These are phyloP conservation scores for Lasiurus borealis DNA, from an alignment of 2,113 vertebrate genomes.

Conservation along the genomic window DNA sequence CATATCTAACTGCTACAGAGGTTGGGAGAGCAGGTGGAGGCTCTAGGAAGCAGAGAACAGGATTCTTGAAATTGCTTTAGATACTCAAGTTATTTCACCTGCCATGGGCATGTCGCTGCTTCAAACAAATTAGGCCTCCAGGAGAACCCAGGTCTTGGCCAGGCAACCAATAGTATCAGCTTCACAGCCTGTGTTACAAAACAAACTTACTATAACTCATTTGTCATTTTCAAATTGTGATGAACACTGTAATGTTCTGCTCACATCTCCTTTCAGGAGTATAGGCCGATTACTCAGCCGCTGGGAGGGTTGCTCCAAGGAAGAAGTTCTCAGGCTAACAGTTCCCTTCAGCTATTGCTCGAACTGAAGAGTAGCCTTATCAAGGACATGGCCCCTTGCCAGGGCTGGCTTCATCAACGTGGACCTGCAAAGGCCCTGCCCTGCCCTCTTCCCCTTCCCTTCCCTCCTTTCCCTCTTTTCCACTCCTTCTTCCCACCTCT, in stretches of 20 bases:
- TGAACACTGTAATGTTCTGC: not conserved
- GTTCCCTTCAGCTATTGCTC: not conserved
- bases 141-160: not conserved
- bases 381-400: not conserved
- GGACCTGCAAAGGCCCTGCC: not conserved
- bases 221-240: conserved; percentile 1
- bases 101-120: not conserved
- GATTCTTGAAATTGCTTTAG: not conserved
- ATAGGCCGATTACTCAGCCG: not conserved
- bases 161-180: not conserved
- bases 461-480: too few species aligned
- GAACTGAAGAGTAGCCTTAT: not conserved
- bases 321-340: not conserved
- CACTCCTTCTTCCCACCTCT: accelerated
- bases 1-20: not conserved
- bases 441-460: accelerated
- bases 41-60: not conserved
- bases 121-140: not conserved
- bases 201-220: not conserved
- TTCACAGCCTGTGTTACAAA: not conserved
- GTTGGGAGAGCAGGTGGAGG: not conserved
- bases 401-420: accelerated
- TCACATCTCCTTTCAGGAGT: not conserved
- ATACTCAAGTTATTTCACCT: not conserved
- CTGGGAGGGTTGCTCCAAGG: not conserved